Percentiles rank a stretch among this genome's conserved stretches.
Evolutionary conservation across 2,113 vertebrate species (phyloP).

Genomic region (Seriola quinqueradiata): DNA sequence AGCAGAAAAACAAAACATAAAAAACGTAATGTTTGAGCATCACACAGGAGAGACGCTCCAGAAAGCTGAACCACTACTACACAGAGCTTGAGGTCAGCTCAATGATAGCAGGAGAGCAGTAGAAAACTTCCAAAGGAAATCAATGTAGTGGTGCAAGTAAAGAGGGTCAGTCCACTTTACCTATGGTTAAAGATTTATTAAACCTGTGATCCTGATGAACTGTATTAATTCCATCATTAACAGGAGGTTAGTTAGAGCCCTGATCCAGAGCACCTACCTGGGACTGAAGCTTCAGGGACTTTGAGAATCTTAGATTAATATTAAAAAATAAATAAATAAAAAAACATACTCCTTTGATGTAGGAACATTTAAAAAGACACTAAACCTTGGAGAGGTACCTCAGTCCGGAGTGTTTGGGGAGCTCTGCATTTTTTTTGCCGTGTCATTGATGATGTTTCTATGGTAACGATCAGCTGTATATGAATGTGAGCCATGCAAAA

Average conservation of each 20-base stretch:
- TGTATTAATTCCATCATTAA: not conserved
- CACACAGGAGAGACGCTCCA: not conserved
- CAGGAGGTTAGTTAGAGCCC: not conserved
- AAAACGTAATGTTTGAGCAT: too few relatives aligned
- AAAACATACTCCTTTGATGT: not conserved
- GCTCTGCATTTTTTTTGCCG: not conserved
- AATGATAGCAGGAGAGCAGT: not conserved
- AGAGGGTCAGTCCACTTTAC: too few relatives aligned
- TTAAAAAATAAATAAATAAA: too few relatives aligned
- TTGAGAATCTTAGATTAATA: too few relatives aligned
- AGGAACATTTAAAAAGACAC: not conserved
- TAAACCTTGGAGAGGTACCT: not conserved
- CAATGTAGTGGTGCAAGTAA: not conserved
- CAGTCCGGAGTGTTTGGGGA: not conserved
- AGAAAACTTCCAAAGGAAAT: not conserved
- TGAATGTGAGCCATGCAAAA: slow-evolving; percentile 71
- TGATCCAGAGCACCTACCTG: not conserved
- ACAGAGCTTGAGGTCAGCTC: not conserved
- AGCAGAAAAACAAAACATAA: too few relatives aligned
- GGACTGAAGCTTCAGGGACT: too few relatives aligned
- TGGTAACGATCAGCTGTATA: not conserved
- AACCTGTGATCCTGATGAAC: not conserved
- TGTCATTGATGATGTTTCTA: not conserved
- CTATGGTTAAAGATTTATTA: too few relatives aligned
- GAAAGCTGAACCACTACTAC: not conserved